These are phyloP conservation scores for Parotia lawesii DNA, from an alignment of 2,113 vertebrate species.

Conservation along the genomic window DNA sequence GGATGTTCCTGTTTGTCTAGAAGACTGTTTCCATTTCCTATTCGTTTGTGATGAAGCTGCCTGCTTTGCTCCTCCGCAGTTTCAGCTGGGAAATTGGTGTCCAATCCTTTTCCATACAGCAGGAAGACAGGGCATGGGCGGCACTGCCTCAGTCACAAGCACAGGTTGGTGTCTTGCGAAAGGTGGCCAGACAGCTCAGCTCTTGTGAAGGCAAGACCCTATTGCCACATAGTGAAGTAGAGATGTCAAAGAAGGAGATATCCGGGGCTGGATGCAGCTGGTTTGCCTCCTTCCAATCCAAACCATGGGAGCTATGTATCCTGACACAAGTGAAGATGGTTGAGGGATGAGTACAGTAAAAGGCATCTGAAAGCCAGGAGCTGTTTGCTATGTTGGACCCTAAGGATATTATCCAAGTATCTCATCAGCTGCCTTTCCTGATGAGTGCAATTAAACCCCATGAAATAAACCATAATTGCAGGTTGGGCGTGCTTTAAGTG, in stretches of 20 bases:
- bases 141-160: background rate
- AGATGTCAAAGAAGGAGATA: background rate
- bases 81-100: background rate
- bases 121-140: fast-evolving
- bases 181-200: background rate
- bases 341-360: background rate
- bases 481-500: background rate
- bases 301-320: background rate
- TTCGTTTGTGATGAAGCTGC: background rate
- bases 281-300: background rate
- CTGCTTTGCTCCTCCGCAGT: background rate
- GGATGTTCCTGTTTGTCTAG: background rate
- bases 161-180: background rate
- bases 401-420: background rate
- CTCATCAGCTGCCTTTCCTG: slow-evolving; percentile 5
- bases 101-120: background rate
- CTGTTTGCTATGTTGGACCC: background rate
- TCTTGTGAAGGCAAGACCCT: background rate
- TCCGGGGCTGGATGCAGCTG: background rate
- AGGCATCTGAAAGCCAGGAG: background rate
- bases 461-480: slow-evolving; percentile 24
- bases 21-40: background rate
- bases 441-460: background rate
- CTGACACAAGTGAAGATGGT: background rate
- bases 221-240: background rate